Evolutionary conservation across 2,113 vertebrate species (phyloP).

Genomic region (Etia nguti): DNA sequence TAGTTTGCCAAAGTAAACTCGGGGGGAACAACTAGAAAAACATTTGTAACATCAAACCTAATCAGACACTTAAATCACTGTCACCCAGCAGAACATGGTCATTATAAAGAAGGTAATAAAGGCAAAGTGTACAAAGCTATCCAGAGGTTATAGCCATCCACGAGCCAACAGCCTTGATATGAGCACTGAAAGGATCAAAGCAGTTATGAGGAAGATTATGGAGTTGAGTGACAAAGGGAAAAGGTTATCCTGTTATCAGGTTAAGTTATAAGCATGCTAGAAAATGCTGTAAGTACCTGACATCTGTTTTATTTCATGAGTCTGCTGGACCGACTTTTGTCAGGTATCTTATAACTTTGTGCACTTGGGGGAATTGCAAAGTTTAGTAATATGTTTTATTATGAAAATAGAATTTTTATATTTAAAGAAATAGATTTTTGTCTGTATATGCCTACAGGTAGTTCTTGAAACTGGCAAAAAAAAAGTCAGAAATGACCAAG

Average conservation of each 20-base stretch:
- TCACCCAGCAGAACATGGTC: background rate
- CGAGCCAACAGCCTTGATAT: background rate
- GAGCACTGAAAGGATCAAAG: background rate
- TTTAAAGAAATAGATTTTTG: background rate
- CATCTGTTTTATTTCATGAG: background rate
- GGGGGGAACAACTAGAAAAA: background rate
- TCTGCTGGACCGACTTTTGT: background rate
- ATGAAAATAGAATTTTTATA: background rate
- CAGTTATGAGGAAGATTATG: background rate
- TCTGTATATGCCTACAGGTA: background rate
- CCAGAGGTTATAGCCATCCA: background rate
- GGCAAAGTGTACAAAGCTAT: background rate
- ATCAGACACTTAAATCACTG: background rate
- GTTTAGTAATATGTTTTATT: background rate
- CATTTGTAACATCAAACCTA: background rate
- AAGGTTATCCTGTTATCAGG: background rate
- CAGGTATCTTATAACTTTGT: background rate
- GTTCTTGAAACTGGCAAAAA: background rate
- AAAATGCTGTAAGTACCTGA: background rate
- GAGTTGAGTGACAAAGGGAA: background rate
- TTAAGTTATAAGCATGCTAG: background rate
- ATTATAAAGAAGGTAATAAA: background rate
- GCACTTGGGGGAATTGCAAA: background rate
- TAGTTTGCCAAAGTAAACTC: background rate
- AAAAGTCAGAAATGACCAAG: background rate